Evolutionary conservation across 2,113 vertebrate genomes (phyloP), one percentile per base, ranked within the genome.

Genomic region (Perca fluviatilis): DNA sequence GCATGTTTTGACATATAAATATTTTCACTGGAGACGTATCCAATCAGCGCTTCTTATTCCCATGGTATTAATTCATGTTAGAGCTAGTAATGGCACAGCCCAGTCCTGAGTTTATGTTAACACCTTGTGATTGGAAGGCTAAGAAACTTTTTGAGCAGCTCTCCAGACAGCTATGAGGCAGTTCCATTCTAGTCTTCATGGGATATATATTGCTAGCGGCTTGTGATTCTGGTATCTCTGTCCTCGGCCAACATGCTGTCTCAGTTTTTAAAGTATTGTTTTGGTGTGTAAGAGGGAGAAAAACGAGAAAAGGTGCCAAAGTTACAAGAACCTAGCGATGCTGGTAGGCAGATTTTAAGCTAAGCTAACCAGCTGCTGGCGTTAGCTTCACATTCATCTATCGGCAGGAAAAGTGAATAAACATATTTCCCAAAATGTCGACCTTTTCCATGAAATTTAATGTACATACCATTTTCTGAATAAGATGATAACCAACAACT

Each of bases 1-100:
- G 60, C 63, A 0, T 83, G 56, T 68, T 74, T 70, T 62, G 43
- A 82, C 80, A 58, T 46, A 23, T 58, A 65, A 49, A 90, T 80
- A 46, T 82, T 82, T 66, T 9, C 51, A 63, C 30, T 43, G 64
- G 80, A 60, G 69, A 72, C 7, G 0, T 25, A 49, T 62, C 66
- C 82, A 81, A 21, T 78, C 63, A 62, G 7, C 62, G 47, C 25
- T 2, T 63, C 11, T 54, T 76, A 27, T 77, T 76, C 86, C 74
- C 65, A 8, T 36, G 62, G 33, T 36, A 23, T 62, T 87, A 76
- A 84, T 83, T 77, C 68, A 27, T 23, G 27, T 50, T 21, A 40
- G 33, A 49, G 27, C 15, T 4, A 74, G 58, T 68, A 57, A 66
- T 56, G 62, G 72, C 64, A 58, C 57, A n/a, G 7, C 23, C 50